Conservation (phyloP, 1,140 invertebrate genomes). For the Polypedilum vanderplanki region DNA sequence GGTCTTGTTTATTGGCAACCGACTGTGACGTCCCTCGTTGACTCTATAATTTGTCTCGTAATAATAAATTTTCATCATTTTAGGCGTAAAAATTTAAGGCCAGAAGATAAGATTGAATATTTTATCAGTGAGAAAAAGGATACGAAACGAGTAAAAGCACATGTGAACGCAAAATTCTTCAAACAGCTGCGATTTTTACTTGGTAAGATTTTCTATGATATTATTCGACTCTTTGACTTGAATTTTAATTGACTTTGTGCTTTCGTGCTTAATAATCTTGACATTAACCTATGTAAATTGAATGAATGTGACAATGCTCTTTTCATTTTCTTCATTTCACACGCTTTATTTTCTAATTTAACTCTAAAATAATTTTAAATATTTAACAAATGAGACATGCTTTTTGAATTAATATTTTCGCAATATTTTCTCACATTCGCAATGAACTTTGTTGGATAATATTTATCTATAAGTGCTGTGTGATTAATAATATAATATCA, state of each 20-base stretch:
- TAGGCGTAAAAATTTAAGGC: constrained; percentile 38
- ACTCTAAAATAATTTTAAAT: too few species aligned
- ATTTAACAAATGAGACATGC: too few species aligned
- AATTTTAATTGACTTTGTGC: neutral
- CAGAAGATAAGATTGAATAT: constrained; percentile 66
- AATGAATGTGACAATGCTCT: neutral
- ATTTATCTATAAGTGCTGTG: too few species aligned
- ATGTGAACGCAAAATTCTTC: constrained; percentile 79
- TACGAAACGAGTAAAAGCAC: constrained; percentile 63
- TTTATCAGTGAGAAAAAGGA: constrained; percentile 66
- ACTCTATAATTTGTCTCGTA: too few species aligned
- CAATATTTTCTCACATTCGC: too few species aligned
- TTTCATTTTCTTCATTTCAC: too few species aligned
- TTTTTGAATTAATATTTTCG: too few species aligned
- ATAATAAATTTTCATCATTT: neutral
- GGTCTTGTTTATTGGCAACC: too few species aligned
- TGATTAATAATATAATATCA: too few species aligned
- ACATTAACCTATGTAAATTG: constrained; percentile 4
- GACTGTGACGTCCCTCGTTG: too few species aligned
- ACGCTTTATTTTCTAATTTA: too few species aligned
- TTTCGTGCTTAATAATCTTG: neutral
- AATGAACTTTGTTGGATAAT: too few species aligned
- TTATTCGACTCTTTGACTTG: neutral
- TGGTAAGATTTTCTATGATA: constrained; percentile 40
- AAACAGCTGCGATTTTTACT: constrained; percentile 68